Evolutionary conservation across 2,797 vertebrate species (phyloP), one percentile per base, ranked within the genome.

Genomic region (Aeoliscus strigatus): DNA sequence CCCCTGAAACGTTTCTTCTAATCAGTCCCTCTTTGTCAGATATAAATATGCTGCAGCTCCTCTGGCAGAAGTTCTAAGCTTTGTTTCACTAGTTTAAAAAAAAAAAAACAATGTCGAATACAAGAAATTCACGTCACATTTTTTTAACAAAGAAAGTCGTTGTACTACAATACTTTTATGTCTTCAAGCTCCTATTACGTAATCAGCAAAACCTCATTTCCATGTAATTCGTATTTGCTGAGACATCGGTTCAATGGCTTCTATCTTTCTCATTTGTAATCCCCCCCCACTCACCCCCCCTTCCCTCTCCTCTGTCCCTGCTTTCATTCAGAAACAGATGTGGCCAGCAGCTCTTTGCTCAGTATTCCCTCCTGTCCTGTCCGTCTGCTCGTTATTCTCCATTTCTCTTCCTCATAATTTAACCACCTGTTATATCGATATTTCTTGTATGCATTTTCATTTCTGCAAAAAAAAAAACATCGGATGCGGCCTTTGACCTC

Each of bases 151-250:
- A 67, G 51, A 27, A 41, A 45, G 36, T 8, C 47, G 13, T 56
- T 39, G 45, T 9, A 14, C 61, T 39, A 25, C 42, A 61, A 39
- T 21, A 25, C 52, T 70, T 64, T 70, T 36, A 66, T 61, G 55
- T 57, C 39, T 54, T 57, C 33, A 39, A 57, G 40, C 27, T 75
- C 59, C 60, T 56, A 37, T 63, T 61, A 70, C 31, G 34, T 41
- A 70, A 78, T 3, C 4, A 65, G 39, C 35, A 46, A 55, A 35
- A 37, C 54, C n/a, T 68, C 37, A 61, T 80, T 73, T 75, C 57
- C 39, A 66, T 61, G 53, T 66, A 52, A 48, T 63, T 66, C 61
- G 51, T 48, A 70, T 68, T 70, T 76, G 70, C 75, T 64, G 70
- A 78, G 54, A 46, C 76, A 63, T 68, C 64, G 51, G 14, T 69